phyloP scores from a whole-genome alignment of 2,888 invertebrate species.

The Lasioglossum leucozonium region DNA sequence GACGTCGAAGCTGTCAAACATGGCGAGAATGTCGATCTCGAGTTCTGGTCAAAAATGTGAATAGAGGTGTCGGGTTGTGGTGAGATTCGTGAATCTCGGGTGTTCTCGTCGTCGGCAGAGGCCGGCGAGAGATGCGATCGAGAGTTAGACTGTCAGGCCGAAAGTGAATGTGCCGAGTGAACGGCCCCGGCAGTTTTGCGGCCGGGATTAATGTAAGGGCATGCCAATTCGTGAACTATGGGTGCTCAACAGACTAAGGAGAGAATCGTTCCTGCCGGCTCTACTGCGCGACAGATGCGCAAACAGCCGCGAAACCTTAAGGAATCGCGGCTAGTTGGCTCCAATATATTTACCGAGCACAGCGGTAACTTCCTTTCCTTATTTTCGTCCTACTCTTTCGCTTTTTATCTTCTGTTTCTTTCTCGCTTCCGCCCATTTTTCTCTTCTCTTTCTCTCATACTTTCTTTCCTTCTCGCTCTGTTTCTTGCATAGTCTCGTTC shows the following conservation, averaged over 20 bases:
- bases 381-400: slow-evolving; percentile 41
- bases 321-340: slow-evolving; percentile 93
- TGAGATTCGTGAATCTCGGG: slow-evolving; percentile 59
- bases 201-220: slow-evolving; percentile 73
- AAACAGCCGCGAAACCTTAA: slow-evolving; percentile 91
- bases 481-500: slow-evolving; percentile 49
- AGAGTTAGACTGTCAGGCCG: slow-evolving; percentile 45
- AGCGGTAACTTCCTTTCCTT: slow-evolving; percentile 89
- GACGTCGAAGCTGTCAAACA: slow-evolving; percentile 86
- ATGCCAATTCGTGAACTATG: slow-evolving; percentile 88
- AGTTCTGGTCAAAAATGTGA: slow-evolving; percentile 73
- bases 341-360: slow-evolving; percentile 97
- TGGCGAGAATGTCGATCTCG: slow-evolving; percentile 82
- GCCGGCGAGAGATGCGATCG: slow-evolving; percentile 59
- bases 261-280: slow-evolving; percentile 90
- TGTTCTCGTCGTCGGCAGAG: slow-evolving; percentile 57
- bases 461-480: slow-evolving; percentile 36
- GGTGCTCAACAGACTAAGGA: slow-evolving; percentile 98
- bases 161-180: slow-evolving; percentile 60
- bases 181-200: slow-evolving; percentile 60
- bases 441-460: slow-evolving; percentile 39
- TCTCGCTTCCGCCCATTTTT: slow-evolving; percentile 52
- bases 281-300: slow-evolving; percentile 89
- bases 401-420: slow-evolving; percentile 55
- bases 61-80: slow-evolving; percentile 59